Evolutionary conservation across 2,888 invertebrate genomes (phyloP), one percentile per base, ranked within the genome.

Genomic region (Stenolophus ochropezus): DNA sequence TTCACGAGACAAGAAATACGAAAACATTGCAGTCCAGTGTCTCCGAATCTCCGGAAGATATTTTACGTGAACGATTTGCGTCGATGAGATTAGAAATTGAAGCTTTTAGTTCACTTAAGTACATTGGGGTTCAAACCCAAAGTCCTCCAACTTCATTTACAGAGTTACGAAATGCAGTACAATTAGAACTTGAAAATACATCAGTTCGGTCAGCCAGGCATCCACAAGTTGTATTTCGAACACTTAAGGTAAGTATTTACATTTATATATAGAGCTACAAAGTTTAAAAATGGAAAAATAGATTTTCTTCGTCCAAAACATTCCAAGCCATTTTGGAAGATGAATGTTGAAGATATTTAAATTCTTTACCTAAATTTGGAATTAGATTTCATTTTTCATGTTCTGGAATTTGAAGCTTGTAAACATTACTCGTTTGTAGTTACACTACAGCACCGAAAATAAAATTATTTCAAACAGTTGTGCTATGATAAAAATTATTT

Each of bases 1-100:
- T 95, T 89, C 96, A 96, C 87, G 96, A 96, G 89, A 95, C 96
- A 0, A 90, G 91, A 73, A 92, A 95, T 86, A 96, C 95, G 11
- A 91, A 92, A 85, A 92, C 93, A 5, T 88, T 95, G 78, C 90
- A 91, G 83, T 90, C 91, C 83, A 90, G 92, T 91, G 90, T 91
- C 6, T 89, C 89, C 18, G 92, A 92, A 85, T 93, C 92, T 82
- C 90, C 93, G 0, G 93, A 93, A 86, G 93, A 93, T 84, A 90
- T 92, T 81, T 86, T 94, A 75, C 89, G 93, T 74, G 90, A 91
- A 20, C 90, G 91, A 84, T 95, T 96, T 87, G 90, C 90, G 6
- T 91, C 93, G 83, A 89, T 93, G 85, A 91, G 92, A 65, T 90
- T 93, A 71, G 91, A 92, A 83, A 92, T 93, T 58, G 94, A 94